phyloP scores from a whole-genome alignment of 2,113 vertebrate species.

The Buteo buteo region DNA sequence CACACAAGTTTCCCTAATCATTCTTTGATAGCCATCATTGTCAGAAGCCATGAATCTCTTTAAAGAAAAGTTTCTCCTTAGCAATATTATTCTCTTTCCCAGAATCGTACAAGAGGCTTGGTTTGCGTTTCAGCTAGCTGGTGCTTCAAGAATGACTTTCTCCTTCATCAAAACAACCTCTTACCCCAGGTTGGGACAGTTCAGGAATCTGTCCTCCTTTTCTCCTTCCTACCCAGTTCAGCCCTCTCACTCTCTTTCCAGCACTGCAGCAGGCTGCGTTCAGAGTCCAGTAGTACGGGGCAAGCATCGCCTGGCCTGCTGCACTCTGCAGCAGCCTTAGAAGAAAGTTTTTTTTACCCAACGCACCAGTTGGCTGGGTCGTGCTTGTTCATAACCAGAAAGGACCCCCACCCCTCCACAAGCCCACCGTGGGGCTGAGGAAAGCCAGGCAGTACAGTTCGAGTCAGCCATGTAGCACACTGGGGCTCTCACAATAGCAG shows the following conservation, averaged over 20 bases:
- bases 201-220: neutral
- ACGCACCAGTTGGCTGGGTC: accelerated
- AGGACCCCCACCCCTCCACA: neutral
- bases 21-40: neutral
- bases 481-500: neutral
- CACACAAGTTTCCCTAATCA: neutral
- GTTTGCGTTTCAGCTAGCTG: neutral
- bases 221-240: neutral
- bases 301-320: neutral
- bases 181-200: neutral
- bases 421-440: neutral
- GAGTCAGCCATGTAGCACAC: accelerated
- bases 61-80: neutral
- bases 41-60: neutral
- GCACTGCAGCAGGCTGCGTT: neutral
- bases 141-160: neutral
- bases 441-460: neutral
- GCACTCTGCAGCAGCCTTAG: neutral
- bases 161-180: neutral
- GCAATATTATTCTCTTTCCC: neutral
- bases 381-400: neutral
- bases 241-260: neutral
- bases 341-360: neutral
- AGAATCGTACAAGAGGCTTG: neutral
- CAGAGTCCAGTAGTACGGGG: neutral